Base-by-base conservation (phyloP, 1,140 invertebrate species). In the Proctacanthus coquilletti region DNA sequence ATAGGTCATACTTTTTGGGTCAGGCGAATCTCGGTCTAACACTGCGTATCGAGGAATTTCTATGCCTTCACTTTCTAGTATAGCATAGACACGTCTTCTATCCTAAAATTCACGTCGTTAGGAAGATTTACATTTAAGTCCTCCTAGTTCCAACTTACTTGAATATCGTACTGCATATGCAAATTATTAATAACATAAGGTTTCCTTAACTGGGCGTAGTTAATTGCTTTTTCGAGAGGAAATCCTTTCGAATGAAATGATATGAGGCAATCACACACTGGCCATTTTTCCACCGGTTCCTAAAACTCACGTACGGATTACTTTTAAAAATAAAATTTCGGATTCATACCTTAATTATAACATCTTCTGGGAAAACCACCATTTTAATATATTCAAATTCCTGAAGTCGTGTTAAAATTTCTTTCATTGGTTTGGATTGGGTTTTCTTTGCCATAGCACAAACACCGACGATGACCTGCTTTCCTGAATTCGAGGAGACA, bases 401-500 rank as follows among this genome's bases (percentile, higher is more conserved):
- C 18, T 91, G 83, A 9, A 98, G 70, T 2, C 94, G 70, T 1
- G 81, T 88, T 13, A 98, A 69, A 52, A 98, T 98, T 64, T 97
- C 93, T 57, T 85, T 88, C 94, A 98, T 98, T 2, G 94, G 93
- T 67, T 96, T 96, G 36, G 92, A 96, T 49, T 91, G 82, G 3
- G 91, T 92, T 65, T 98, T 98, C 62, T 98, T 98, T 47, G 85
- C 83, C 94, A 98, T 98, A 27, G 94, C 91, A 70, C 94, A 98
- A 42, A 98, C 80, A 32, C 93, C 93, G 42, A 98, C 88, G 51
- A 92, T 70, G 36, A 98, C 88, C 52, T 91, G 56, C 34, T 60
- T 60, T 15, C 56, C 58, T 10, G 48, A 51, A 47, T 49, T 58
- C 19, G 57, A 60, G 19, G 55, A 60, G 10, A 48, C 54, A 42